Evolutionary conservation across 2,888 invertebrate genomes (phyloP).

Genomic region (Scaptodrosophila latifasciaeformis): DNA sequence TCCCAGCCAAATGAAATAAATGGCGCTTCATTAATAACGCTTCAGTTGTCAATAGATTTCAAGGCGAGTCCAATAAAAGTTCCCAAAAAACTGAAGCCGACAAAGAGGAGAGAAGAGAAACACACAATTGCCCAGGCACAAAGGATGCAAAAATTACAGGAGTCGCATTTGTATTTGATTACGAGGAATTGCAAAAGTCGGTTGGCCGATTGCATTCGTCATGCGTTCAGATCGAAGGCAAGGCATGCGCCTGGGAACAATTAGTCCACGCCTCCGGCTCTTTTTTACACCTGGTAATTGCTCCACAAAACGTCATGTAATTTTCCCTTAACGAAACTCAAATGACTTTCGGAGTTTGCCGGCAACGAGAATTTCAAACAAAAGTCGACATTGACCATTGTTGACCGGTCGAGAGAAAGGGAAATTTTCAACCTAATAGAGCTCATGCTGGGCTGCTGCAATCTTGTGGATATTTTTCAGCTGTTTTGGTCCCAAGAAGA

Average conservation of each 20-base stretch:
- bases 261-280: constrained; percentile 69
- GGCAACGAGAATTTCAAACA: background rate
- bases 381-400: constrained; percentile 5
- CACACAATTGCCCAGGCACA: constrained; percentile 52
- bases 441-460: background rate
- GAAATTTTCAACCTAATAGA: background rate
- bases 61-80: constrained; percentile 53
- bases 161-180: constrained; percentile 39
- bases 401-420: constrained; percentile 33
- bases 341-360: constrained; percentile 54
- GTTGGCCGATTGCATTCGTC: constrained; percentile 43
- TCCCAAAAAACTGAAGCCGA: constrained; percentile 38
- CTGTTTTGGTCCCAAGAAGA: background rate
- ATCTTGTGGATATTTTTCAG: background rate
- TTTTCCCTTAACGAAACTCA: constrained; percentile 68
- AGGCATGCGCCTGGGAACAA: constrained; percentile 44
- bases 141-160: constrained; percentile 52
- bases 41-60: constrained; percentile 43
- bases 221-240: constrained; percentile 15
- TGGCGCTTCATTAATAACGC: constrained; percentile 46
- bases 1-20: constrained; percentile 25
- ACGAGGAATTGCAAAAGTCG: constrained; percentile 23
- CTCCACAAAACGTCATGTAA: constrained; percentile 70
- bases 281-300: constrained; percentile 71
- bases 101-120: constrained; percentile 34